A percentile compares a stretch with the other conserved stretches of the same genome.
Conservation (phyloP, 1,140 invertebrate genomes). For the Drosophila setifemur region DNA sequence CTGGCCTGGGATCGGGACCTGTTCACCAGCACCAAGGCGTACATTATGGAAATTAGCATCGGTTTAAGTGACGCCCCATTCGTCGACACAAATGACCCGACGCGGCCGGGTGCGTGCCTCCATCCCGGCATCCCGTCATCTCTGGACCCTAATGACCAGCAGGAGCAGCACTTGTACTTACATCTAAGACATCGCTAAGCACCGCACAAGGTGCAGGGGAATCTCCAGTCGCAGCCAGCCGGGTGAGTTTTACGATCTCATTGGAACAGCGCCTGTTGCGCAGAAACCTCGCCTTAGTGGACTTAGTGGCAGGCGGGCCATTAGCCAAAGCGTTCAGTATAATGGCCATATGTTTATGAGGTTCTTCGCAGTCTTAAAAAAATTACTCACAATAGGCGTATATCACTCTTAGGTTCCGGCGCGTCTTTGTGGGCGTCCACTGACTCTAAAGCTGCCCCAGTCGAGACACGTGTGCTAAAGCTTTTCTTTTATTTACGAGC, state of each 20-base stretch:
- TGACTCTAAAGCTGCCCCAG: conserved; percentile 26
- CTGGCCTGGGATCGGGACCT: conserved; percentile 17
- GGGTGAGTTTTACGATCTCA: conserved; percentile 54
- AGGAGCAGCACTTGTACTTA: conserved; percentile 46
- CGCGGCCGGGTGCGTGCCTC: conserved; percentile 49
- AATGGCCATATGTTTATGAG: conserved; percentile 72
- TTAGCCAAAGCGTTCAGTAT: conserved; percentile 56
- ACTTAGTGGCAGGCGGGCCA: conserved; percentile 32
- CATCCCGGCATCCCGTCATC: conserved; percentile 5
- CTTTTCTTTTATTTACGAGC: conserved; percentile 13
- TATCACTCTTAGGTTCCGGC: conserved; percentile 10
- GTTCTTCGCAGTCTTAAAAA: conserved; percentile 53
- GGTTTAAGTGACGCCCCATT: conserved; percentile 71
- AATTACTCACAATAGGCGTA: conserved; percentile 56
- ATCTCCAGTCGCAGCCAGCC: conserved; percentile 14
- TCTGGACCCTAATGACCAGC: conserved; percentile 72
- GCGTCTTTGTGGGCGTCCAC: conserved; percentile 39
- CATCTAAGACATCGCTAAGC: conserved; percentile 33
- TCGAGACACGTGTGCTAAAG: conserved; percentile 19
- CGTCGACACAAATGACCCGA: conserved; percentile 62
- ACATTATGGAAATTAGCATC: conserved; percentile 74
- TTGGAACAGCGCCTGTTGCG: conserved; percentile 33
- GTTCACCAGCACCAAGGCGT: conserved; percentile 31
- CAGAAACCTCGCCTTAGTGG: conserved; percentile 10
- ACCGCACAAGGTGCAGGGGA: conserved; percentile 21